These are phyloP conservation scores for Setipinna tenuifilis DNA, from an alignment of 2,797 vertebrate species.

Conservation along the genomic window DNA sequence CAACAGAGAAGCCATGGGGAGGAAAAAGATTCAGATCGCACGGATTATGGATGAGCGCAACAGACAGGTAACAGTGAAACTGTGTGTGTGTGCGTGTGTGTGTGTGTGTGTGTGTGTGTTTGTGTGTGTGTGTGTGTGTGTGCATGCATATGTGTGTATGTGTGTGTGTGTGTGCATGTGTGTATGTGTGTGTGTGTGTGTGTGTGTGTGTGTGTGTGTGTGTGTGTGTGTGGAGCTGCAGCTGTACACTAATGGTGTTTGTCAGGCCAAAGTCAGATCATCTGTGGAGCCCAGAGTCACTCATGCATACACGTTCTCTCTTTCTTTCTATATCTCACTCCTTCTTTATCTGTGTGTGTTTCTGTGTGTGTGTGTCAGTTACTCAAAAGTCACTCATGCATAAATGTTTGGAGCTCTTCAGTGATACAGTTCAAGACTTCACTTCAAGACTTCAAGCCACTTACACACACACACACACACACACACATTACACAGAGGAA, in stretches of 20 bases:
- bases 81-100: background rate
- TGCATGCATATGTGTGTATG: no score
- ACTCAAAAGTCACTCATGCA: slow-evolving; percentile 6
- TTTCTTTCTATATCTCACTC: background rate
- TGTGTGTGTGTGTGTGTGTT: no score
- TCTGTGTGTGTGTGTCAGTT: background rate
- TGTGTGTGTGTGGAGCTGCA: background rate
- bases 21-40: slow-evolving; percentile 99
- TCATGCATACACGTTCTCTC: background rate
- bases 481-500: slow-evolving; percentile 34
- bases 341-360: background rate
- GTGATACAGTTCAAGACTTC: no score
- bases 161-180: background rate
- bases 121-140: no score
- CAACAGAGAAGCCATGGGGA: slow-evolving; percentile 87
- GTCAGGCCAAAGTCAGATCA: background rate
- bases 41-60: slow-evolving; percentile 98
- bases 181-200: background rate
- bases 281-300: slow-evolving; percentile 1
- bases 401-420: background rate
- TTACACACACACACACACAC: slow-evolving; percentile 18
- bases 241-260: background rate
- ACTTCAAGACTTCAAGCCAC: no score
- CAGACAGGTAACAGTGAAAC: slow-evolving; percentile 84
- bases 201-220: no score